Evolutionary conservation across 2,113 vertebrate species (phyloP).

Genomic region (Crypturellus undulatus): DNA sequence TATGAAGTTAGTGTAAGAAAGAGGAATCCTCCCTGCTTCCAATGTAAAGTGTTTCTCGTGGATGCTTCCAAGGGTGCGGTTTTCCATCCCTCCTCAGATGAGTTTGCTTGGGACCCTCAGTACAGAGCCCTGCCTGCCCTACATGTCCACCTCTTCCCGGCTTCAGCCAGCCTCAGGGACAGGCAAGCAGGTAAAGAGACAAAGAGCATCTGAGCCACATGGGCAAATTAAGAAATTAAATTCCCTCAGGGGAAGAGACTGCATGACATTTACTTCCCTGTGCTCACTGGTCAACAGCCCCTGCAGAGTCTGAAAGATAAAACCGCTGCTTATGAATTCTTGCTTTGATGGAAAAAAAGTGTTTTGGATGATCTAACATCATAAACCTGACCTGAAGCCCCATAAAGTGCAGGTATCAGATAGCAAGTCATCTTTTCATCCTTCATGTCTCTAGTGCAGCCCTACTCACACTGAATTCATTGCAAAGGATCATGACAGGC

Average conservation of each 20-base stretch:
- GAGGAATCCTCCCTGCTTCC: background rate
- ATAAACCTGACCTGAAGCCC: background rate
- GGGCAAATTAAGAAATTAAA: background rate
- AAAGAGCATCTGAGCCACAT: background rate
- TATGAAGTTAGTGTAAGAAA: background rate
- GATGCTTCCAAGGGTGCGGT: background rate
- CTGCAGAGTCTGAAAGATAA: background rate
- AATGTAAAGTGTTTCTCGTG: accelerated
- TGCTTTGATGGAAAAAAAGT: background rate
- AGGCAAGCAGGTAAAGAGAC: background rate
- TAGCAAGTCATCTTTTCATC: background rate
- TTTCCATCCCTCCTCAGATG: background rate
- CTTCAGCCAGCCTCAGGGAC: accelerated
- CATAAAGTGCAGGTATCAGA: background rate
- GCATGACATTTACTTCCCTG: background rate
- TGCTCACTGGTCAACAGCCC: accelerated
- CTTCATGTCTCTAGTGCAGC: background rate
- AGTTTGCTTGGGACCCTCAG: background rate
- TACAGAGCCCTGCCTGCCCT: background rate
- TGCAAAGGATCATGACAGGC: background rate
- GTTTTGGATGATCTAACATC: background rate
- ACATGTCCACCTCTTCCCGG: background rate
- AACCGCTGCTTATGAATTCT: background rate
- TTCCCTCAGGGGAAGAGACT: background rate
- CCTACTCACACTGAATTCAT: background rate